Evolutionary conservation across 2,888 invertebrate species (phyloP), one percentile per base, ranked within the genome.

Genomic region (Ophion ellenae): DNA sequence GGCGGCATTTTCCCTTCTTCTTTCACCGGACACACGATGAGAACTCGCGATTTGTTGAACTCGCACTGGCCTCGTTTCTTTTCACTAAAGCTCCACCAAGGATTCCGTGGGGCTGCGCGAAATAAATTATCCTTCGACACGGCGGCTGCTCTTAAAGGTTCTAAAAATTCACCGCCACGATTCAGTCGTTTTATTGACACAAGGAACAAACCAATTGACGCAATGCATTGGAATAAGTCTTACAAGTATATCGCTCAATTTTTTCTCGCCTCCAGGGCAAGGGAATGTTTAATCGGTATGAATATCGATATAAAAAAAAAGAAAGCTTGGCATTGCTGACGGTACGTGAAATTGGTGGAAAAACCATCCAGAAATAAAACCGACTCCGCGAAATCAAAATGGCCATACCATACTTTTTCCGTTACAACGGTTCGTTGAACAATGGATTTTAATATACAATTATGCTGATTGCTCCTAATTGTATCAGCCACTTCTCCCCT

Each of bases 1-100:
- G 36, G 83, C 86, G 86, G 83, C 81, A 64, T 69, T 83, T 75
- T 81, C 47, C 83, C 81, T 83, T 83, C 74, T 86, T 83, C 83
- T 83, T 47, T 36, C 36, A 69, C 78, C 64, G 45, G 80, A 63
- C 63, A 64, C 20, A 32, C 80, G 86, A 86, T 83, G 73, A 63
- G 77, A 74, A 77, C 66, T 81, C 61, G 36, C 80, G 86, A 83
- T 86, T 77, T 64, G 67, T 77, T 76, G 64, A 73, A 57, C 79
- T 79, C 85, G 59, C n/a, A 63, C 63, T 83, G 83, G 80, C 83
- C 83, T 83, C 83, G 77, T 83, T 85, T 77, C 76, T 73, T 74
- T 74, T 69, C 57, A 67, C 81, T 64, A 77, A 83, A 77, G 73
- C 69, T 32, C 32, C 67, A 78, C 76, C 57, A n/a, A 17, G 20